Base-by-base conservation (phyloP, 2,797 vertebrate genomes). In the Pelodytes ibericus region DNA sequence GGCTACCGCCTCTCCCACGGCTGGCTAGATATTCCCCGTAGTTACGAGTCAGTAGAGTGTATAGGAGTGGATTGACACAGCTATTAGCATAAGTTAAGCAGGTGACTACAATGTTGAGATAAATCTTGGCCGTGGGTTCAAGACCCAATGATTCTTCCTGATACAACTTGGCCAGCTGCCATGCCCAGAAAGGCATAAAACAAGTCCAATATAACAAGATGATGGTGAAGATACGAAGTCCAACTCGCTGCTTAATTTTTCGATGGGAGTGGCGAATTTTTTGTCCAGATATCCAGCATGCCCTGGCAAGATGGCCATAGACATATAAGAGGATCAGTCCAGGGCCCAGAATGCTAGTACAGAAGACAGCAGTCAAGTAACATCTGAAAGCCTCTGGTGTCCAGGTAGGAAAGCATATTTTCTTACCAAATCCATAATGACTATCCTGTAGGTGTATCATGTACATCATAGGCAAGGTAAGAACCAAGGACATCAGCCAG, bases 71-170 rank as follows among this genome's bases (percentile, higher is more conserved):
- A 20, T 94, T 96, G 72, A 95, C 59, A 0, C 94, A 96, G 82
- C 95, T 96, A 87, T 96, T 95, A 31, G 94, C 87, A 0, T 95
- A 95, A 0, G 94, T 95, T 76, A 96, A 86, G 83, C 94, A 96
- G 0, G 95, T 96, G 74, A 96, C 89, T 0, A 90, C 89, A 0
- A 94, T 95, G 77, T 94, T 96, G 26, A 96, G 85, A 39, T 95
- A 96, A 3, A 91, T 93, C 33, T 94, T 94, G 3, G 88, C 13
- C 0, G 90, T 64, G 0, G 90, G 85, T 10, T 90, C 71, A 0
- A 95, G 80, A 26, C 80, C 88, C 63, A 94, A 82, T 1, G 87
- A 82, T 49, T 92, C 86, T 0, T 83, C 82, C 6, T 86, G 83
- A 73, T 95, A 95, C 0, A 94, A 85, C 67, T 90, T 73, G 0